phyloP scores from a whole-genome alignment of 2,888 invertebrate species.

The Myopa tessellatipennis region DNA sequence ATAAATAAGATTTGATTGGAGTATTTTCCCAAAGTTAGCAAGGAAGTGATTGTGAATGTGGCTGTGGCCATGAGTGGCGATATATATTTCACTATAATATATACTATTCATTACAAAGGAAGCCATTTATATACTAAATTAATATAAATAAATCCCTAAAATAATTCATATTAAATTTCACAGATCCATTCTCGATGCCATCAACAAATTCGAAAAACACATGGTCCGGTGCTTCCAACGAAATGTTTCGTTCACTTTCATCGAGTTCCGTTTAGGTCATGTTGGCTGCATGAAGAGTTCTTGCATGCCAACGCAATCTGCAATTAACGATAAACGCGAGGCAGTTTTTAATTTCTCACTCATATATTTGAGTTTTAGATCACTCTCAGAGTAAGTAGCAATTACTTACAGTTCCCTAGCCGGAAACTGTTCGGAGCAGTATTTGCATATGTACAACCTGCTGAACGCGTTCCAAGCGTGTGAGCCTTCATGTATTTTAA shows the following conservation, averaged over 20 bases:
- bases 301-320: constrained; percentile 30
- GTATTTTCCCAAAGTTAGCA: too few species aligned
- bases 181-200: background rate
- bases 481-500: constrained; percentile 51
- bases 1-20: background rate
- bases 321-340: too few species aligned
- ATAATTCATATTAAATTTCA: background rate
- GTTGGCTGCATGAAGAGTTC: constrained; percentile 3
- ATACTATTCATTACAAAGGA: background rate
- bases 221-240: background rate
- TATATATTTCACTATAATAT: background rate
- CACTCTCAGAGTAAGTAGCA: too few species aligned
- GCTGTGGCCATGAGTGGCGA: background rate
- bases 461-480: constrained; percentile 48
- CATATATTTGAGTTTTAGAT: too few species aligned
- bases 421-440: constrained; percentile 53
- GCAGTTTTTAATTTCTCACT: background rate
- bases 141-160: background rate
- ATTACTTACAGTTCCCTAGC: constrained; percentile 55
- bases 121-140: too few species aligned
- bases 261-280: constrained; percentile 17
- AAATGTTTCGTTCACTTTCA: background rate
- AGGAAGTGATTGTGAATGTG: background rate
- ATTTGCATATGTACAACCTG: constrained; percentile 53
- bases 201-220: background rate